These are phyloP conservation scores for Mylabris sibirica DNA, from an alignment of 2,888 invertebrate species.

Conservation along the genomic window DNA sequence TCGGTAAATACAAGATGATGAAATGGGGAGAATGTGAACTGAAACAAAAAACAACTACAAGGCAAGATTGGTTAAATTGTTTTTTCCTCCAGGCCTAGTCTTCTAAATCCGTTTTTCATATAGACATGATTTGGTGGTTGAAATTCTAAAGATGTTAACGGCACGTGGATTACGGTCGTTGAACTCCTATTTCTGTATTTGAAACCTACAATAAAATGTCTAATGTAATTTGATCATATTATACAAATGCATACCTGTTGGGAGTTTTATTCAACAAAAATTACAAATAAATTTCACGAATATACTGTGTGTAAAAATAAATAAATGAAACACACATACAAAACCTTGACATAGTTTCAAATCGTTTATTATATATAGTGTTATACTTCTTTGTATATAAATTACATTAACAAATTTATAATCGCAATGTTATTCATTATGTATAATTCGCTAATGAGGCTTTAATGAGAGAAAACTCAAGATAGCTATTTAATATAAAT, in stretches of 20 bases:
- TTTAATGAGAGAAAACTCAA: conserved; percentile 40
- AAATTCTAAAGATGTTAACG: background rate
- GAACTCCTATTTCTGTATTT: background rate
- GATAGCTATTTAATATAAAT: conserved; percentile 15
- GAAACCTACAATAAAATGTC: background rate
- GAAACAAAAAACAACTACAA: background rate
- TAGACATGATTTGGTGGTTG: background rate
- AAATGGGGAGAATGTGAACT: background rate
- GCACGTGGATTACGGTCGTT: background rate
- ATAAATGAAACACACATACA: background rate
- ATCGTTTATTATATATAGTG: conserved; percentile 33
- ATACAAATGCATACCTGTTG: background rate
- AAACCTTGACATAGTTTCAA: conserved; percentile 20
- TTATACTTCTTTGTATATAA: conserved; percentile 39
- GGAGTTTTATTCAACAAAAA: background rate
- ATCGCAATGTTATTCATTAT: conserved; percentile 53
- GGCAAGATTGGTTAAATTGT: background rate
- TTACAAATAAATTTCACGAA: background rate
- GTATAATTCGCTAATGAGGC: conserved; percentile 50
- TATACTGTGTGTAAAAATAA: background rate
- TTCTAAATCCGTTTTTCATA: background rate
- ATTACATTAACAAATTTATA: conserved; percentile 48
- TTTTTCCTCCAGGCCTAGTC: background rate
- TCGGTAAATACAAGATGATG: background rate
- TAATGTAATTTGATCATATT: too few species aligned